phyloP scores from a whole-genome alignment of 2,888 invertebrate genomes.

The Monochamus alternatus region DNA sequence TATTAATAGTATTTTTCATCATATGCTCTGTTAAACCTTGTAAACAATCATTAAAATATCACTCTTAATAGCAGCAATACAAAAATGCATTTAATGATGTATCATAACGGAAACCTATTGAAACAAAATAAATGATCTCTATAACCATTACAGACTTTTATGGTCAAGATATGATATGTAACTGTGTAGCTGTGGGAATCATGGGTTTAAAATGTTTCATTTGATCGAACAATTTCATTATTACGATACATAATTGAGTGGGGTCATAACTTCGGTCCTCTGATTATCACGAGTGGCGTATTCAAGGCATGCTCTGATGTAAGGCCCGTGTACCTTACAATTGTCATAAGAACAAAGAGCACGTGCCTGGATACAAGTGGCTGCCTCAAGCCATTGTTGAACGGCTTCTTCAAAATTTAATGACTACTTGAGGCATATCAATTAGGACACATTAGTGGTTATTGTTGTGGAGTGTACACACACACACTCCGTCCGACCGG shows the following conservation, averaged over 20 bases:
- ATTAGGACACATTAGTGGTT: slow-evolving; percentile 51
- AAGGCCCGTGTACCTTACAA: slow-evolving; percentile 45
- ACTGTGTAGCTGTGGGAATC: slow-evolving; percentile 22
- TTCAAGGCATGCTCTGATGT: slow-evolving; percentile 11
- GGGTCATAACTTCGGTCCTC: slow-evolving; percentile 35
- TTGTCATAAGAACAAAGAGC: slow-evolving; percentile 58
- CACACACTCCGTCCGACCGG: not conserved
- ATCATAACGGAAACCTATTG: not conserved
- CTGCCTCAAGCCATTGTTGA: slow-evolving; percentile 43
- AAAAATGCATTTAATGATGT: not conserved
- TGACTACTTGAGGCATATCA: slow-evolving; percentile 55
- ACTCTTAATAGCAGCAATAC: not conserved
- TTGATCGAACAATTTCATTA: slow-evolving; percentile 21
- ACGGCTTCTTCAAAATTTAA: slow-evolving; percentile 55
- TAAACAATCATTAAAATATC: too few relatives aligned
- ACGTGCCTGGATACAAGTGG: slow-evolving; percentile 49
- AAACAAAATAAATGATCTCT: not conserved
- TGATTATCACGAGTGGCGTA: slow-evolving; percentile 25
- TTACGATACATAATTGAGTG: slow-evolving; percentile 20
- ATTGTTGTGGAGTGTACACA: slow-evolving; percentile 46
- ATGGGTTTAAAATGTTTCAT: not conserved
- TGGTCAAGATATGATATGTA: not conserved
- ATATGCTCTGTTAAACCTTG: too few relatives aligned
- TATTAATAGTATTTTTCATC: too few relatives aligned
- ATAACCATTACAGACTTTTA: not conserved